A percentile compares a stretch with the other conserved stretches of the same genome.
These are phyloP conservation scores for Ciconia boyciana DNA, from an alignment of 2,113 vertebrate species.

Conservation along the genomic window DNA sequence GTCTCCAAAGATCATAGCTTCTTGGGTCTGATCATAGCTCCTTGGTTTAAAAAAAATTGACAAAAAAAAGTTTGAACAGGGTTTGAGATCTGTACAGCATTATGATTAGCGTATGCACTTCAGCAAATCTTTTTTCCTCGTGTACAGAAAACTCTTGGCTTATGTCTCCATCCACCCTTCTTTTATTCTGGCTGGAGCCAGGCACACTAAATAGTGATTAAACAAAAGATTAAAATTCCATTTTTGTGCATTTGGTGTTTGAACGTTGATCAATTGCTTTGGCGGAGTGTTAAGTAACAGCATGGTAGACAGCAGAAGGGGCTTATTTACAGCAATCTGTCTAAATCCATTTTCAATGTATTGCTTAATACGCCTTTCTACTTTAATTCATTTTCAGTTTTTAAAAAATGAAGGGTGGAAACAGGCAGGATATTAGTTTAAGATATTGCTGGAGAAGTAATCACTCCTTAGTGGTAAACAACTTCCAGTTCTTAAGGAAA, in stretches of 20 bases:
- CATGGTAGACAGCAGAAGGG: constrained; percentile 51
- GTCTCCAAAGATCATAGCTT: not conserved
- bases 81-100: not conserved
- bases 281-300: constrained; percentile 43
- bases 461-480: constrained; percentile 33
- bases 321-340: constrained; percentile 64
- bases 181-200: constrained; percentile 34
- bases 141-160: constrained; percentile 22
- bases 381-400: constrained; percentile 51
- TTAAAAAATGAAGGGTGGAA: constrained; percentile 43
- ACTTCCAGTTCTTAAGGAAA: constrained; percentile 26
- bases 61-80: not conserved
- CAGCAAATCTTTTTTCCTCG: not conserved
- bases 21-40: not conserved
- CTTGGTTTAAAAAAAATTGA: not conserved
- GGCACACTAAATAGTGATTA: constrained; percentile 63
- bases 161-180: not conserved
- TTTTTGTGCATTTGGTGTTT: constrained; percentile 57
- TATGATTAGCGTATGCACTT: not conserved
- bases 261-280: constrained; percentile 55
- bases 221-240: constrained; percentile 72
- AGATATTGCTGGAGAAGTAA: constrained; percentile 41
- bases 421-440: not conserved
- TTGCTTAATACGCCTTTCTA: constrained; percentile 61
- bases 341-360: constrained; percentile 60